phyloP scores from a whole-genome alignment of 30 jellyfish, hydroid and myxozoan genomes.

The Phacellophora camtschatica region DNA sequence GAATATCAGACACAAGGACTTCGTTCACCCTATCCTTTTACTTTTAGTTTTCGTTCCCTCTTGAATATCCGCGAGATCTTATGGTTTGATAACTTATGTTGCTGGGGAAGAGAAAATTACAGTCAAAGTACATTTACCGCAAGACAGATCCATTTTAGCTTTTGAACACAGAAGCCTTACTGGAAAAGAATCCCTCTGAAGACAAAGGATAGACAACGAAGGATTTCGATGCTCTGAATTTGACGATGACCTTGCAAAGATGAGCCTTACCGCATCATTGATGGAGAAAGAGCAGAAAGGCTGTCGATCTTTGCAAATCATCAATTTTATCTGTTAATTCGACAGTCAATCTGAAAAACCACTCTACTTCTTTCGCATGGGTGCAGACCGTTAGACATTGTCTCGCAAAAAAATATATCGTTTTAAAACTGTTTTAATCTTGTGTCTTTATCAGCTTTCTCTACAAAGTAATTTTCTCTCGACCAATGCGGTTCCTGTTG shows the following conservation, averaged over 20 bases:
- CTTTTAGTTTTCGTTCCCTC: too few species aligned
- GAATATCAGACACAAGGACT: too few species aligned
- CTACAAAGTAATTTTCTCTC: conserved; percentile 35
- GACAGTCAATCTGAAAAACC: conserved; percentile 61
- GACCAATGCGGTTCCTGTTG: conserved; percentile 67
- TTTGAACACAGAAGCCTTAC: too few species aligned
- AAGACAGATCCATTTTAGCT: too few species aligned
- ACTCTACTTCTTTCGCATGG: conserved; percentile 61
- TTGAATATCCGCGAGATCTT: too few species aligned
- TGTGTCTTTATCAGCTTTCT: conserved; percentile 43
- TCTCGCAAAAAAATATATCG: conserved; percentile 43
- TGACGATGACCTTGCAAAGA: conserved; percentile 26
- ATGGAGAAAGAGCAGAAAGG: conserved; percentile 33
- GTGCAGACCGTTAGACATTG: conserved; percentile 71
- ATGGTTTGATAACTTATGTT: too few species aligned
- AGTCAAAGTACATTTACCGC: too few species aligned
- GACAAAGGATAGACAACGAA: not conserved
- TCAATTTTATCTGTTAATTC: conserved; percentile 61
- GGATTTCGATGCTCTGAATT: not conserved
- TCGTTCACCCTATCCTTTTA: too few species aligned
- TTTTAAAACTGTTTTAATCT: conserved; percentile 58
- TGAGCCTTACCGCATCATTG: conserved; percentile 57
- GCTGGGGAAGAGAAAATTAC: too few species aligned
- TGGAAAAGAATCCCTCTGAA: not conserved
- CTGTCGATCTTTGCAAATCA: conserved; percentile 48